Conservation (phyloP, 1,140 invertebrate species). For the Platyura marginata region DNA sequence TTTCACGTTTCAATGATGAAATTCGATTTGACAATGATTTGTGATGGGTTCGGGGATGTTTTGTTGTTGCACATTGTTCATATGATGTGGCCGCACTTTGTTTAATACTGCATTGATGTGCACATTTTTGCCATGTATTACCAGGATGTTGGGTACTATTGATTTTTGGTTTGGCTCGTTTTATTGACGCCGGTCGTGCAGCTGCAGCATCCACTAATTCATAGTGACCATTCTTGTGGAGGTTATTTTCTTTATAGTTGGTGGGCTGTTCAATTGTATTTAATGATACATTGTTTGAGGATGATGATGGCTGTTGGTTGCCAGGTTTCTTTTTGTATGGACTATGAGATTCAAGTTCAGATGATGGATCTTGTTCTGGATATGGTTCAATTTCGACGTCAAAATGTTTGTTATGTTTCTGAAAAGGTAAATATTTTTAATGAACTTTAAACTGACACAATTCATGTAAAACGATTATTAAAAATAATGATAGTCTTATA, state of each 20-base stretch:
- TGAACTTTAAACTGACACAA: too few species aligned
- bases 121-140: not conserved
- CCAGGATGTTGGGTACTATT: not conserved
- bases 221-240: constrained; percentile 3
- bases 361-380: constrained; percentile 11
- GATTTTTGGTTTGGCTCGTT: not conserved
- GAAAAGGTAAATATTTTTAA: too few species aligned
- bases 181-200: constrained; percentile 3
- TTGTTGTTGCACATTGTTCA: not conserved
- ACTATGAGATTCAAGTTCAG: constrained; percentile 16
- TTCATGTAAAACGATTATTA: too few species aligned
- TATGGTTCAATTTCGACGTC: constrained; percentile 14
- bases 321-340: constrained; percentile 11
- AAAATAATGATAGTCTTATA: too few species aligned
- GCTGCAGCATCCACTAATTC: not conserved
- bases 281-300: constrained; percentile 18
- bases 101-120: not conserved
- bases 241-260: not conserved
- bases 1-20: constrained; percentile 43
- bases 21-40: constrained; percentile 24
- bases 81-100: not conserved
- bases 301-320: constrained; percentile 10
- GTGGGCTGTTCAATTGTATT: constrained; percentile 12
- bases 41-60: not conserved
- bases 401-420: constrained; percentile 21